Percentiles rank a stretch among this genome's conserved stretches.
phyloP scores from a whole-genome alignment of 2,888 invertebrate genomes.

The Plagodis pulveraria region DNA sequence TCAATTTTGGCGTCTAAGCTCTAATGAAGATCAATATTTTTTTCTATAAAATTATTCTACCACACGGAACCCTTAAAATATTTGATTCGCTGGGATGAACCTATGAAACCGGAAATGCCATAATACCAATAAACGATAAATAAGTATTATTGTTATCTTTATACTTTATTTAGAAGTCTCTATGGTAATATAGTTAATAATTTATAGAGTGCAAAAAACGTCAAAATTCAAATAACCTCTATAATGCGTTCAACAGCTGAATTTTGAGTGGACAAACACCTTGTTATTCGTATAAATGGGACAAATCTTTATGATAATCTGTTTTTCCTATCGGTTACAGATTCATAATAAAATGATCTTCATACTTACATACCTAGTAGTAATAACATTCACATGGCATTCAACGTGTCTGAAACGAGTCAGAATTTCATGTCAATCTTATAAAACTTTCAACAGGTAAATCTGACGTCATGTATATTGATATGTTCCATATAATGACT shows the following conservation, averaged over 20 bases:
- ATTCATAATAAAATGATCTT: conserved; percentile 69
- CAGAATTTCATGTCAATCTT: conserved; percentile 63
- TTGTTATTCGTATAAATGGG: conserved; percentile 46
- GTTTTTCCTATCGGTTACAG: conserved; percentile 56
- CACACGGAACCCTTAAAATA: too few species aligned
- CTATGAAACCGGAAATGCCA: too few species aligned
- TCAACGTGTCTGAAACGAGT: conserved; percentile 53
- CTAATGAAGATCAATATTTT: too few species aligned
- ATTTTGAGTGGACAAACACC: conserved; percentile 26
- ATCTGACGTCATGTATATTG: conserved; percentile 28
- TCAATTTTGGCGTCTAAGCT: too few species aligned
- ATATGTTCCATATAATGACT: too few species aligned
- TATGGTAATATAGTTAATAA: too few species aligned
- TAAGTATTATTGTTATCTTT: too few species aligned
- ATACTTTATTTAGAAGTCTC: too few species aligned
- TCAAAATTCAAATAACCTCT: background rate
- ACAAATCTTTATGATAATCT: conserved; percentile 62
- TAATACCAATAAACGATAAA: too few species aligned
- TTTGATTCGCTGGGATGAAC: too few species aligned
- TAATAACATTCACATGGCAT: conserved; percentile 58
- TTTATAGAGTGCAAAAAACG: too few species aligned
- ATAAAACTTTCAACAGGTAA: conserved; percentile 67
- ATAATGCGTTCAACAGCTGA: background rate
- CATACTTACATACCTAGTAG: conserved; percentile 30
- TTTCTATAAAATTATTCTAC: too few species aligned